Percentiles rank a stretch among this genome's conserved stretches.
Evolutionary conservation across 2,888 invertebrate genomes (phyloP).

Genomic region (Ichneumon xanthorius): DNA sequence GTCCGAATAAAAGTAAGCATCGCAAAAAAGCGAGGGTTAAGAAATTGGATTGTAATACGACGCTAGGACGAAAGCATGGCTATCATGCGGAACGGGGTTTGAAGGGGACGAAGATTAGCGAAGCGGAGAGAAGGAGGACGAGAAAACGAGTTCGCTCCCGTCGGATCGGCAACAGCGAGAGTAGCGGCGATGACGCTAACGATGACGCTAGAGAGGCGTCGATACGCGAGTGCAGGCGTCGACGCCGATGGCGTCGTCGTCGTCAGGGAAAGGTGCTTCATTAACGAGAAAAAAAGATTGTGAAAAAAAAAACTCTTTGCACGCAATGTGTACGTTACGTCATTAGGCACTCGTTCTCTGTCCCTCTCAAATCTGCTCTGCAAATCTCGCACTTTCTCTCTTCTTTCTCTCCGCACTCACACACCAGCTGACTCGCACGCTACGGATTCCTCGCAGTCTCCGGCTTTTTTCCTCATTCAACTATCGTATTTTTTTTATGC

Average conservation of each 20-base stretch:
- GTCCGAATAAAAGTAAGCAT: slow-evolving; percentile 71
- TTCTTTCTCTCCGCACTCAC: slow-evolving; percentile 5
- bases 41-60: not conserved
- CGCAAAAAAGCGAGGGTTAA: slow-evolving; percentile 26
- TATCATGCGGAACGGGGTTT: slow-evolving; percentile 21
- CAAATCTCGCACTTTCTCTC: not conserved
- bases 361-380: not conserved
- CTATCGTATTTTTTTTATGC: not conserved
- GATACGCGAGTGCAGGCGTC: slow-evolving; percentile 67
- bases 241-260: slow-evolving; percentile 72
- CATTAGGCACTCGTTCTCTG: not conserved
- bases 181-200: slow-evolving; percentile 31
- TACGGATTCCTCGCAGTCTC: not conserved
- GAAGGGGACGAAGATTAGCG: slow-evolving; percentile 47
- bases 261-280: slow-evolving; percentile 74
- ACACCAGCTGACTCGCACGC: not conserved
- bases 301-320: not conserved
- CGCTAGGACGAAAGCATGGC: slow-evolving; percentile 36
- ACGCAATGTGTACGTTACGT: not conserved
- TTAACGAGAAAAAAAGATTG: slow-evolving; percentile 45
- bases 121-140: slow-evolving; percentile 57
- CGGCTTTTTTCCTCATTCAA: not conserved
- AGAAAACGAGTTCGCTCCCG: slow-evolving; percentile 2
- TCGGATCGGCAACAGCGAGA: slow-evolving; percentile 24
- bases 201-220: slow-evolving; percentile 49